Evolutionary conservation across 2,113 vertebrate species (phyloP).

Genomic region (Sinocyclocheilus grahami): DNA sequence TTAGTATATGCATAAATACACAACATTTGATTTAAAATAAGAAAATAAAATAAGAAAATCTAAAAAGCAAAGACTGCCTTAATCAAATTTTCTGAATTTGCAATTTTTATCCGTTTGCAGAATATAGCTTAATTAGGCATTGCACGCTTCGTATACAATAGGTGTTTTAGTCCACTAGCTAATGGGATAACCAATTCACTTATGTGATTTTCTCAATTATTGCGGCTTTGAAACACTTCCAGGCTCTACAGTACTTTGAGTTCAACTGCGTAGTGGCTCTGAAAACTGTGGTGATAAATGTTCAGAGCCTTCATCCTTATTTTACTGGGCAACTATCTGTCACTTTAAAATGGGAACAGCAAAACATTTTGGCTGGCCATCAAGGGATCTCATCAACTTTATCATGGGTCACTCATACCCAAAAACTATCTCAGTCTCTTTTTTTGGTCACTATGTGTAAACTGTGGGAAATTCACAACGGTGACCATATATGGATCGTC

Average conservation of each 20-base stretch:
- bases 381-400: conserved; percentile 39
- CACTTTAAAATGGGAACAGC: conserved; percentile 31
- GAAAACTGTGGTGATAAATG: background rate
- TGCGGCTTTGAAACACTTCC: background rate
- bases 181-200: conserved; percentile 19
- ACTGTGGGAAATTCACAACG: conserved; percentile 52
- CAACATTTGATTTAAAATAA: background rate
- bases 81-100: background rate
- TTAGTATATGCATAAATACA: background rate
- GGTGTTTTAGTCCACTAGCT: conserved; percentile 1
- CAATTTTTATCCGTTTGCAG: background rate
- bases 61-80: background rate
- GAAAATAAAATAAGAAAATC: too few relatives aligned
- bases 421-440: conserved; percentile 5
- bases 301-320: background rate
- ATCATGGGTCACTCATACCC: conserved; percentile 37
- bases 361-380: conserved; percentile 2
- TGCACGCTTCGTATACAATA: background rate
- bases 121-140: background rate
- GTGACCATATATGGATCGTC: conserved; percentile 49
- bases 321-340: conserved; percentile 22
- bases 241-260: background rate
- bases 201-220: background rate
- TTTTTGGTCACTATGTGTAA: conserved; percentile 46
- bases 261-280: background rate